phyloP scores from a whole-genome alignment of 1,140 invertebrate genomes.

The Drosophila lacteicornis region DNA sequence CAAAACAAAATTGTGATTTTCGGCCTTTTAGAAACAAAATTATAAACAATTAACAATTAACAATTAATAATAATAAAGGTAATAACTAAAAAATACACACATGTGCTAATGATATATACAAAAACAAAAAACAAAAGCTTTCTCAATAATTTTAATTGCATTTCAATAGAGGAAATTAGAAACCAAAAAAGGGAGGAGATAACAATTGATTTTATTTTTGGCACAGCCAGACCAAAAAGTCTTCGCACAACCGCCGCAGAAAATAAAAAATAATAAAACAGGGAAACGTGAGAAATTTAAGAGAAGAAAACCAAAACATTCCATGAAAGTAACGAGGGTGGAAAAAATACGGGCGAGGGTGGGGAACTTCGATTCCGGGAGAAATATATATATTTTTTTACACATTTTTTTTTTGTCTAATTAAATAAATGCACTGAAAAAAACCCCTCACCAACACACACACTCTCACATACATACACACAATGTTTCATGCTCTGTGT shows the following conservation, averaged over 20 bases:
- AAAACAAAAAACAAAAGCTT: constrained; percentile 60
- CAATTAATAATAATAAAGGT: constrained; percentile 29
- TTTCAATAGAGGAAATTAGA: constrained; percentile 38
- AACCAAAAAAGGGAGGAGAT: neutral
- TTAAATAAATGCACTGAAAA: constrained; percentile 60
- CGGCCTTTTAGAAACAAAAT: constrained; percentile 85
- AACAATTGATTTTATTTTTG: constrained; percentile 33
- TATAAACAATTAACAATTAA: constrained; percentile 57
- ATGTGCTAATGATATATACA: constrained; percentile 17
- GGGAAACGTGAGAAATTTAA: constrained; percentile 24
- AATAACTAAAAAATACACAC: constrained; percentile 55
- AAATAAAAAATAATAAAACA: constrained; percentile 27
- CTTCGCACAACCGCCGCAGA: constrained; percentile 33
- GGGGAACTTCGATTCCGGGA: constrained; percentile 25
- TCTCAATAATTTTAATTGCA: constrained; percentile 55
- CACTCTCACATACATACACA: constrained; percentile 27
- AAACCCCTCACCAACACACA: constrained; percentile 17
- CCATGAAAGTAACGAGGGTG: constrained; percentile 48
- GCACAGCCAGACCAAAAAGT: constrained; percentile 36
- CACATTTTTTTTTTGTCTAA: constrained; percentile 41
- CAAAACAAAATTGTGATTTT: constrained; percentile 85
- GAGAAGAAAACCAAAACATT: constrained; percentile 57
- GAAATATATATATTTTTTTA: constrained; percentile 14
- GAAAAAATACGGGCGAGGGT: neutral
- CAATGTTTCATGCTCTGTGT: constrained; percentile 71